phyloP scores from a whole-genome alignment of 2,888 invertebrate genomes.

The Syrphus vitripennis region DNA sequence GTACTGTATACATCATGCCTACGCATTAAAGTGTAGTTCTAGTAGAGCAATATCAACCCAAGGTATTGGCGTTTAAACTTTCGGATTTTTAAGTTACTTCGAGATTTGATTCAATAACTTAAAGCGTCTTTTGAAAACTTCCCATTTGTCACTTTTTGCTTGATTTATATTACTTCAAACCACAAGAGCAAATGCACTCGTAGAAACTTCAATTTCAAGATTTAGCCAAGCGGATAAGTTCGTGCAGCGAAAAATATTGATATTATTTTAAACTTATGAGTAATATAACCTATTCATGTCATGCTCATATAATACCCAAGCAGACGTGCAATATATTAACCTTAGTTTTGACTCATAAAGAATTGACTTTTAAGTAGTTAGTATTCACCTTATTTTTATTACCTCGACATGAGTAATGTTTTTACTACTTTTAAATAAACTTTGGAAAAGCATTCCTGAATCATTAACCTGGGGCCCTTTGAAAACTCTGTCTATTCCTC shows the following conservation, averaged over 20 bases:
- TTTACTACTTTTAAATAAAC: background rate
- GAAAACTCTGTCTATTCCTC: constrained; percentile 16
- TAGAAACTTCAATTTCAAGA: background rate
- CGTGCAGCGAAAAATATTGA: background rate
- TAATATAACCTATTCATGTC: background rate
- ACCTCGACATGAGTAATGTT: background rate
- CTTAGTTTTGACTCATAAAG: background rate
- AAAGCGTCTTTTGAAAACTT: too few relatives aligned
- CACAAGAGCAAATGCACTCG: too few relatives aligned
- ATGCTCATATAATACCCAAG: background rate
- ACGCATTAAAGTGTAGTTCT: too few relatives aligned
- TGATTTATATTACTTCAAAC: too few relatives aligned
- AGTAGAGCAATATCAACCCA: too few relatives aligned
- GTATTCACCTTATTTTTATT: background rate
- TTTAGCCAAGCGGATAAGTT: background rate
- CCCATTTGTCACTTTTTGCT: too few relatives aligned
- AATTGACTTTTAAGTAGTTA: background rate
- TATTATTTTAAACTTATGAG: background rate
- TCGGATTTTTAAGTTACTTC: too few relatives aligned
- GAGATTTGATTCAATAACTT: too few relatives aligned
- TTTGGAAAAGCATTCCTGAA: background rate
- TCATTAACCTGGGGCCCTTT: background rate
- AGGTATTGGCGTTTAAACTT: too few relatives aligned
- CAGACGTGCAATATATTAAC: background rate
- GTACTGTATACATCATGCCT: too few relatives aligned